These are phyloP conservation scores for Cebus imitator DNA, from an alignment of 2,113 vertebrate species.

Conservation along the genomic window DNA sequence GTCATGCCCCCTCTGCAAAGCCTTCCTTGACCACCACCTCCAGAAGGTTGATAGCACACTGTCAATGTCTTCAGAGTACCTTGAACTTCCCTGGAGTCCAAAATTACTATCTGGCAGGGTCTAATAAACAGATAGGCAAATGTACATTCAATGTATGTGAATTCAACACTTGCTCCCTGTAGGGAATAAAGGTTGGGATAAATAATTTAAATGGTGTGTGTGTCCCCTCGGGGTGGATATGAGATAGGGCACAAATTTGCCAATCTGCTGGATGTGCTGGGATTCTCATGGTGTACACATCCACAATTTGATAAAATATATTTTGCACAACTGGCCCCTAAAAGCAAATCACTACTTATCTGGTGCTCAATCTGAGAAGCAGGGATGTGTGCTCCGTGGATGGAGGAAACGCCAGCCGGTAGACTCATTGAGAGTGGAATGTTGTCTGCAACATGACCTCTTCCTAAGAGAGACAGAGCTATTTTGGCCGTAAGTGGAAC, in stretches of 20 bases:
- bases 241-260: fast-evolving
- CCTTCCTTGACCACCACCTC: neutral
- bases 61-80: neutral
- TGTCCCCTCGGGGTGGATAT: neutral
- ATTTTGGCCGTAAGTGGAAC: neutral
- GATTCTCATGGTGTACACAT: no score
- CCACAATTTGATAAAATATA: neutral
- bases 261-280: neutral
- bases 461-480: neutral
- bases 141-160: fast-evolving
- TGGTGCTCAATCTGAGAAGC: neutral
- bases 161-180: neutral
- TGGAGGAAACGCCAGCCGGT: neutral
- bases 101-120: neutral
- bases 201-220: neutral
- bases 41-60: neutral
- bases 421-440: neutral
- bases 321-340: neutral
- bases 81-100: neutral
- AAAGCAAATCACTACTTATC: neutral
- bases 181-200: neutral
- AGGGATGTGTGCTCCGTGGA: fast-evolving
- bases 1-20: neutral
- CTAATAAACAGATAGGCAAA: neutral
- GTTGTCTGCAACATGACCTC: neutral